Base-by-base conservation (phyloP, 2,888 invertebrate species). In the Dasypolia templi region DNA sequence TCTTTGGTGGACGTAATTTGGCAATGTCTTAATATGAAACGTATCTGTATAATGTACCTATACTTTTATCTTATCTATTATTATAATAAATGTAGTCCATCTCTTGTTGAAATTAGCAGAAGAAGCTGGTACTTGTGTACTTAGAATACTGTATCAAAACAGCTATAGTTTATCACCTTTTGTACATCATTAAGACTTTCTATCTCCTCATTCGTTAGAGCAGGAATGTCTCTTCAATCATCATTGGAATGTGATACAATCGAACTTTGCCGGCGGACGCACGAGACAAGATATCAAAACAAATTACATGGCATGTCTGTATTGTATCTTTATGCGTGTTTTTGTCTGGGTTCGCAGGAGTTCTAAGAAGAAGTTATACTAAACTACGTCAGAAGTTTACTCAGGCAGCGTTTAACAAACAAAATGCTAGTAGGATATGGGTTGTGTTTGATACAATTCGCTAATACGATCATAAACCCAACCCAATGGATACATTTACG, bases 1-100 rank as follows among this genome's bases (percentile, higher is more conserved):
- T 77, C 35, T 77, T 72, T 73, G 39, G 59, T 51, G 42, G 12
- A 5, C 3, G 42, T 49, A 51, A 32, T 74, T 77, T 77, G 59
- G 55, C 49, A 59, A 74, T 39, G 61, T 51, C 32, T 51, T 66
- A 19, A n/a, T 62, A 19, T 67, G 35, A 49, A 64, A 51, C 59
- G 1, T 26, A 35, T 17, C 3, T 66, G 11, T 44, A 29, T 11
- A 22, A 29, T 39, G 39, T 26, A 22, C 22, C 12, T 22, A 7
- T 49, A 46, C 6, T 75, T 19, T 55, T 9, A 29, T 39, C 2
- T 22, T 42, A 26, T 61, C 11, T 42, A 26, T 6, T 76, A 46
- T 29, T 56, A 26, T 49, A 32, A 39, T n/a, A 49, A 19, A 35
- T 55, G 35, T 5, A 17, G 42, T 62, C 11, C 4, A 17, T 44